A percentile compares a stretch with the other conserved stretches of the same genome.
phyloP scores from a whole-genome alignment of 1,140 invertebrate species.

The Chymomyza costata region DNA sequence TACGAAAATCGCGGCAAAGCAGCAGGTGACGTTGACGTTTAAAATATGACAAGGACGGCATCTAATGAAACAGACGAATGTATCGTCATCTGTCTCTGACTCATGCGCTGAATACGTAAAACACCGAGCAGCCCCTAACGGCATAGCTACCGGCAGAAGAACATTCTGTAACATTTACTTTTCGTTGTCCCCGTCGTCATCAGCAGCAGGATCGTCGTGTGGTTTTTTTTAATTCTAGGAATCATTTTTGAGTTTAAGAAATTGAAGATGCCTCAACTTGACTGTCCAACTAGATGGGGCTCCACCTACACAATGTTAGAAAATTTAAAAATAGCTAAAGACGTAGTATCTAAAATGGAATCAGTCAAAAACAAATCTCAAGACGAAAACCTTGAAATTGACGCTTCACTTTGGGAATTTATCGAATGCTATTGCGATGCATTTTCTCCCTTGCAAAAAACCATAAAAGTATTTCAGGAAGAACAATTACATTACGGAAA shows the following conservation, averaged over 20 bases:
- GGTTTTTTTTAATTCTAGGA: too few relatives aligned
- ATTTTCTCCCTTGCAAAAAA: neutral
- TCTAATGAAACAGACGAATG: too few relatives aligned
- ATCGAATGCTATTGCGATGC: neutral
- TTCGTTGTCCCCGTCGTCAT: too few relatives aligned
- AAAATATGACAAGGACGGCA: too few relatives aligned
- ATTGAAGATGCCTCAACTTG: slow-evolving; percentile 3
- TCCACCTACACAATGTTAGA: slow-evolving; percentile 8
- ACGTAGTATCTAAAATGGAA: slow-evolving; percentile 1
- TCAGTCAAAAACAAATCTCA: neutral
- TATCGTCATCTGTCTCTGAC: too few relatives aligned
- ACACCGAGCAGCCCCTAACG: too few relatives aligned
- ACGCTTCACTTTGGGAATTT: slow-evolving; percentile 1
- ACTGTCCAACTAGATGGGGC: slow-evolving; percentile 11
- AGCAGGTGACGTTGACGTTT: too few relatives aligned
- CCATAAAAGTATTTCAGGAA: neutral
- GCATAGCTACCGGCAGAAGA: too few relatives aligned
- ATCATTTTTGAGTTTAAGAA: slow-evolving; percentile 4
- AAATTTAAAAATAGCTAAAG: slow-evolving; percentile 1
- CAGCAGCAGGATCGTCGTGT: too few relatives aligned
- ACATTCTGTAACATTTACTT: too few relatives aligned
- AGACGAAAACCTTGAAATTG: slow-evolving; percentile 1
- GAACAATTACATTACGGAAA: slow-evolving; percentile 11
- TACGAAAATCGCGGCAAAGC: too few relatives aligned
- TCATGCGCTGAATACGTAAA: too few relatives aligned